Conservation (phyloP, 2,797 vertebrate species). For the Enteromius treurensis region DNA sequence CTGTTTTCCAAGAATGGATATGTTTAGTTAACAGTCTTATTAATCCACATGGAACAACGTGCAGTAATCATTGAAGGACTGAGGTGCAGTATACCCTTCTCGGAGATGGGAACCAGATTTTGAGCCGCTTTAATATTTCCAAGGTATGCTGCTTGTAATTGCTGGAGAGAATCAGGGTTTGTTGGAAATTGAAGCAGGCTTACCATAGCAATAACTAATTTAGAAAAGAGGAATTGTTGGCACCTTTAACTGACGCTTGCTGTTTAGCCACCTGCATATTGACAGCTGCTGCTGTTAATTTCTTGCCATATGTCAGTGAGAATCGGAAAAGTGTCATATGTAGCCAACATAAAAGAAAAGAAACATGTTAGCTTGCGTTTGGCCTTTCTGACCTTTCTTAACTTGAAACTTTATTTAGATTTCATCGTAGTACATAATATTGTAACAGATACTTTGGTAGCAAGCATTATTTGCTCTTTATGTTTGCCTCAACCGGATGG, state of each 20-base stretch:
- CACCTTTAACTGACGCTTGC: slow-evolving; percentile 9
- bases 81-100: neutral
- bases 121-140: neutral
- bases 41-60: neutral
- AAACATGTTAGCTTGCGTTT: neutral
- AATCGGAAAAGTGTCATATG: neutral
- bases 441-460: neutral
- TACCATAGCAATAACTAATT: neutral
- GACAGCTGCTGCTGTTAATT: neutral
- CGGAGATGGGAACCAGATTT: neutral
- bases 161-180: neutral
- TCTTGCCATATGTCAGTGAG: slow-evolving; percentile 27
- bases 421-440: neutral
- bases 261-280: slow-evolving; percentile 37
- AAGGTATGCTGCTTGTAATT: neutral
- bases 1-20: neutral
- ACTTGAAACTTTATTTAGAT: neutral
- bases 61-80: neutral
- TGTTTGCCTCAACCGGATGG: neutral
- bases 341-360: neutral
- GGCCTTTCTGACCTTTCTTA: neutral
- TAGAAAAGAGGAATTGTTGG: neutral
- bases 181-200: neutral
- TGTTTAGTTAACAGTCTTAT: slow-evolving; percentile 5
- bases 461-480: neutral